Percentiles rank a stretch among this genome's conserved stretches.
phyloP scores from a whole-genome alignment of 1,140 invertebrate genomes.

The Macrostomum lignano region DNA sequence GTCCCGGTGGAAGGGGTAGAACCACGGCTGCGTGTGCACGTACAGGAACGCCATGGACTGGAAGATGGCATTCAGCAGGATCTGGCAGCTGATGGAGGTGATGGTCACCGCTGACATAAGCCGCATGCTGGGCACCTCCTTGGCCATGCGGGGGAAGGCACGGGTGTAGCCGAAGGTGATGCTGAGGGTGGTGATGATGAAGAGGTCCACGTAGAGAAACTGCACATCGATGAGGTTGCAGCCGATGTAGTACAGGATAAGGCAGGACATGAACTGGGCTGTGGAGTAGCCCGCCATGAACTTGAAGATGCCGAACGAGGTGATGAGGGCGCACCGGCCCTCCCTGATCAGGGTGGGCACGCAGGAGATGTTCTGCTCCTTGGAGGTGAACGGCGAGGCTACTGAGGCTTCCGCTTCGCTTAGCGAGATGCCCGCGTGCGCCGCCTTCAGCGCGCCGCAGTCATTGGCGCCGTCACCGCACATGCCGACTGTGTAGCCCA shows the following conservation, averaged over 20 bases:
- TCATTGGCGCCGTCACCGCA: constrained; percentile 92
- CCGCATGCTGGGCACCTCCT: constrained; percentile 38
- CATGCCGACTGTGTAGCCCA: constrained; percentile 48
- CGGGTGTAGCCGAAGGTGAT: constrained; percentile 33
- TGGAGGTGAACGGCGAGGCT: constrained; percentile 79
- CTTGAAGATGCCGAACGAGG: constrained; percentile 50
- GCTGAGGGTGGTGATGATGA: constrained; percentile 36
- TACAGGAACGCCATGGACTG: constrained; percentile 38
- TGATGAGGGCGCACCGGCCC: constrained; percentile 24
- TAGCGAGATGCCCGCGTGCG: constrained; percentile 73
- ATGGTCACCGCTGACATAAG: constrained; percentile 29
- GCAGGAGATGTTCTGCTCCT: constrained; percentile 54
- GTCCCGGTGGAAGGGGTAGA: neutral
- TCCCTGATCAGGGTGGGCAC: constrained; percentile 48
- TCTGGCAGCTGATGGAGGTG: constrained; percentile 36
- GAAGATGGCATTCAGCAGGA: constrained; percentile 36
- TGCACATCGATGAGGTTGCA: constrained; percentile 30
- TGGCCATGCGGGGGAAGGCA: constrained; percentile 37
- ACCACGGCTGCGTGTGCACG: constrained; percentile 42
- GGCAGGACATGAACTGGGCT: constrained; percentile 67
- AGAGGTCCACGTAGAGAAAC: constrained; percentile 38
- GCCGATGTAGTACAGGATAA: constrained; percentile 49
- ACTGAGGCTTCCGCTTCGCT: constrained; percentile 81
- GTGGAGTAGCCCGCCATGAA: constrained; percentile 83
- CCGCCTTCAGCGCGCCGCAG: constrained; percentile 67